Evolutionary conservation across 1,140 invertebrate species (phyloP), one percentile per base, ranked within the genome.

Genomic region (Ridgeia piscesae): DNA sequence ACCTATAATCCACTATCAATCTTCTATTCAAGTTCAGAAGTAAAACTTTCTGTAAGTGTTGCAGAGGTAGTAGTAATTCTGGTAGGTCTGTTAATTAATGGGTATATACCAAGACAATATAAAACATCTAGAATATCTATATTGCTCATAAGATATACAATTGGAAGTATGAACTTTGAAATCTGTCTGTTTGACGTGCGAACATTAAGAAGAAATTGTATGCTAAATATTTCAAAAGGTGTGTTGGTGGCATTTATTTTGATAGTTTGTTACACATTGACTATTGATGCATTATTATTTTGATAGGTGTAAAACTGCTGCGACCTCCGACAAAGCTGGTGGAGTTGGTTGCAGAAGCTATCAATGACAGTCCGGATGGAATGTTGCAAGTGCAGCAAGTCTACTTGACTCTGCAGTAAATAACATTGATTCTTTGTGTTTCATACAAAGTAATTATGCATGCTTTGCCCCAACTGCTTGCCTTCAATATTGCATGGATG

Each of bases 381-480:
- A 92, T 95, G 17, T 91, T 95, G 6, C 95, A 95, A 93, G 95
- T 95, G n/a, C 94, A 95, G 77, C 95, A 95, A 89, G 94, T 95
- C 58, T 95, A 95, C 92, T 93, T 93, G 33, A 94, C 92, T 91
- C 92, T 95, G 27, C 94, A 94, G 94, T 94, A 94, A 92, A 94
- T 94, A 9, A 77, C 27, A 77, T 77, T 77, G 11, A 77, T 77
- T 77, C 6, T 77, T 77, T 77, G 58, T 77, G 58, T 77, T n/a
- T 17, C 58, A 14, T 77, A 77, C 17, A 31, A 17, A 77, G 2
- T 77, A 77, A 21, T 77, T 77, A 77, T 77, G 58, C 11, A 31
- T 77, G 58, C 58, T 77, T 17, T 77, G 14, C 27, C 58, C 17
- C 27, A 21, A 77, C 27, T 77, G 58, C 58, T 21, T 77, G 58